Evolutionary conservation across 2,113 vertebrate genomes (phyloP), one percentile per base, ranked within the genome.

Genomic region (Uria lomvia): DNA sequence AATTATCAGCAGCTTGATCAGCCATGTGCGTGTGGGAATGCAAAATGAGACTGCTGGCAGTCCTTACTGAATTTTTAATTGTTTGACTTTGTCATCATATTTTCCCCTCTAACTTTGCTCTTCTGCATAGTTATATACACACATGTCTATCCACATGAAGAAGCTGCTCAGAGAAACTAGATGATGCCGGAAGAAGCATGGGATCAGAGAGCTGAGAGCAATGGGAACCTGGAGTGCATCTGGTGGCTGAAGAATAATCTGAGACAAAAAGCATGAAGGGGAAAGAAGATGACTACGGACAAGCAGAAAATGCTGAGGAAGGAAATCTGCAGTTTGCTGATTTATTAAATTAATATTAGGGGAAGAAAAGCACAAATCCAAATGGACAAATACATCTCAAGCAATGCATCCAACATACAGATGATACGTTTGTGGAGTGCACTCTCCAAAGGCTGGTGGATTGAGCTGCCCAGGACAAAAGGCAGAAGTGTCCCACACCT

Each of bases 1-100:
- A 88, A 90, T 92, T 82, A 90, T 42, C 74, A 92, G 45, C 86
- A 92, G 62, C 43, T 88, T 90, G 53, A 92, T 90, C 63, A 86
- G 49, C 58, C 71, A 87, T 29, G 47, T 87, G 52, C 50, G 47
- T 63, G 29, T 75, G 66, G 45, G 71, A 92, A 82, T 56, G 58
- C 12, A 59, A 43, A 82, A 81, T 63, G 24, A 87, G 52, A 63
- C 45, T 88, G 71, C 62, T 90, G 52, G 56, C 56, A 72, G 11
- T 50, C 32, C 43, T 67, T 60, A 24, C 52, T 72, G 72, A 65
- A 56, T 75, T 93, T 91, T 72, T 84, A 70, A 81, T 89, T 79
- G 43, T 82, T 85, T 85, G 17, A 87, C 27, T 87, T 86, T 72
- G 76, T 70, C 38, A 62, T 66, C 3, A 0, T 81, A 71, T 91